Evolutionary conservation across 2,797 vertebrate genomes (phyloP).

Genomic region (Fistularia commersonii): DNA sequence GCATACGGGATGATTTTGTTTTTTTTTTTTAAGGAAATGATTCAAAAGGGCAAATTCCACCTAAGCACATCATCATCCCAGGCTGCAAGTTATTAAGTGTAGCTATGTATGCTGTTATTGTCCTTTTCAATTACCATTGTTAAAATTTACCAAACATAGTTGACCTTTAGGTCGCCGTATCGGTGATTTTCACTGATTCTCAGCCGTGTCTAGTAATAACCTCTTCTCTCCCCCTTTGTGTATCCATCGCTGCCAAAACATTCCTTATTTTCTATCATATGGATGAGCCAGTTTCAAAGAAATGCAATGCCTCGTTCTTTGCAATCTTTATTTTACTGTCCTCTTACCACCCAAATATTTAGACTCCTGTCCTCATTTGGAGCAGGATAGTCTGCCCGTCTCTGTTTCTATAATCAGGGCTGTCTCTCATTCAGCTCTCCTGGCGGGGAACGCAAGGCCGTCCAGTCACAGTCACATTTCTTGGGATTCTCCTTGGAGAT

Average conservation of each 20-base stretch:
- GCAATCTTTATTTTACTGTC: constrained; percentile 56
- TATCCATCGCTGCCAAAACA: constrained; percentile 26
- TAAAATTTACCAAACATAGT: too few species aligned
- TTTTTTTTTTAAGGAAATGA: constrained; percentile 3
- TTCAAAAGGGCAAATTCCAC: background rate
- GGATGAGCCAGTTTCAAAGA: constrained; percentile 51
- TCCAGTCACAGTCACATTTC: constrained; percentile 26
- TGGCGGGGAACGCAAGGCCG: constrained; percentile 25
- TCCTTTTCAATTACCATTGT: too few species aligned
- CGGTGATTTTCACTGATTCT: too few species aligned
- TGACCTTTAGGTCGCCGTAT: too few species aligned
- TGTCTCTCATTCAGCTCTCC: constrained; percentile 29
- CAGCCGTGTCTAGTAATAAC: too few species aligned
- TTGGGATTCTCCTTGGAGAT: constrained; percentile 46
- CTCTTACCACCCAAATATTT: constrained; percentile 46
- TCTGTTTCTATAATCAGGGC: constrained; percentile 11
- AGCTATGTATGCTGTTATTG: too few species aligned
- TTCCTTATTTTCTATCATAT: constrained; percentile 42
- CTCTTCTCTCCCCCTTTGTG: too few species aligned
- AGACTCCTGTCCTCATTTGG: constrained; percentile 36
- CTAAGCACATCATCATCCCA: too few species aligned
- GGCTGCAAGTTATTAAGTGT: too few species aligned
- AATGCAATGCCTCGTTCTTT: constrained; percentile 34
- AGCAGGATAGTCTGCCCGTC: constrained; percentile 7
- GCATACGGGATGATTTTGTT: constrained; percentile 12